Evolutionary conservation across 2,797 vertebrate species (phyloP).

Genomic region (Serranus cabrilla): DNA sequence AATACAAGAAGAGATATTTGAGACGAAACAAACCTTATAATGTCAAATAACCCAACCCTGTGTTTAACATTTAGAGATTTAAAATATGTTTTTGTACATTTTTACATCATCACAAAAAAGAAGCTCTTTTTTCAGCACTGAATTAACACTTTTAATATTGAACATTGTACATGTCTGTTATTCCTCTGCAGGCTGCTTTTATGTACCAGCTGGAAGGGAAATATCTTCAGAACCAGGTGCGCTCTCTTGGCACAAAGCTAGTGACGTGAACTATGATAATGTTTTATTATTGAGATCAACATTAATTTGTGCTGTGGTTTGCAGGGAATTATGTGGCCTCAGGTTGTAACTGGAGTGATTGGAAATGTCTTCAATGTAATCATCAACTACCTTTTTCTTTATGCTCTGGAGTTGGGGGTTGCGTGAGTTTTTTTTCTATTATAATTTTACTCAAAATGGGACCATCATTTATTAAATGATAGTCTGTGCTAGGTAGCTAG

Average conservation of each 20-base stretch:
- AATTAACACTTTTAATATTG: background rate
- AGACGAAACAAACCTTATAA: too few species aligned
- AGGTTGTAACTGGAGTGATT: conserved; percentile 82
- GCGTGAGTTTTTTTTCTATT: conserved; percentile 84
- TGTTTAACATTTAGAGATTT: too few species aligned
- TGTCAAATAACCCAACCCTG: too few species aligned
- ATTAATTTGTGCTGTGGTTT: conserved; percentile 39
- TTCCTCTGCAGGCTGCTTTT: conserved; percentile 73
- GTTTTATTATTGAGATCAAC: background rate
- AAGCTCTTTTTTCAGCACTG: too few species aligned
- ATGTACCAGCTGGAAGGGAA: conserved; percentile 73
- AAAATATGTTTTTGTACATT: too few species aligned
- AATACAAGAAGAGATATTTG: too few species aligned
- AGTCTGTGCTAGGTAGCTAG: too few species aligned
- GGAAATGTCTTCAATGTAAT: conserved; percentile 89
- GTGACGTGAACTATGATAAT: background rate
- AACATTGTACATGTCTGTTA: background rate
- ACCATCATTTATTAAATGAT: too few species aligned
- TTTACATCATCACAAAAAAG: too few species aligned
- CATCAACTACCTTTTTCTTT: conserved; percentile 89
- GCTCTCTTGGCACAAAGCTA: background rate
- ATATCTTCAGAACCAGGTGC: conserved; percentile 81
- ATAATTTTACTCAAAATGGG: too few species aligned
- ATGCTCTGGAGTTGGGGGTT: conserved; percentile 87
- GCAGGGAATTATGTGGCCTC: conserved; percentile 83